Conservation (phyloP, 2,797 vertebrate species). For the Pipistrellus pygmaeus region DNA sequence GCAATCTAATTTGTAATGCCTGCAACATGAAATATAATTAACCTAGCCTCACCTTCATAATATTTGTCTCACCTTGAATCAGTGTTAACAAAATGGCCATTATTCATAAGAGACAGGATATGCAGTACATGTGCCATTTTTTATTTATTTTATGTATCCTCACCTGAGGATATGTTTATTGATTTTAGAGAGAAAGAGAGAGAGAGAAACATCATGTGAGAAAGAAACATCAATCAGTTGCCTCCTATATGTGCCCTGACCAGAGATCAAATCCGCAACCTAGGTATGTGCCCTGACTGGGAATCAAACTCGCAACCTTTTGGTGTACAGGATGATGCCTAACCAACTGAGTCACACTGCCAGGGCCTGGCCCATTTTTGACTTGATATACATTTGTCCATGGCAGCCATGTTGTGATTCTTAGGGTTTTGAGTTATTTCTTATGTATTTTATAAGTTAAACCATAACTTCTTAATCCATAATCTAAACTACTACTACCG, state of each 20-base stretch:
- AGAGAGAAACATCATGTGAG: not conserved
- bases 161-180: not conserved
- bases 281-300: not conserved
- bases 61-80: conserved; percentile 57
- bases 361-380: not conserved
- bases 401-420: not conserved
- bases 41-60: conserved; percentile 26
- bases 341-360: not conserved
- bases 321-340: not conserved
- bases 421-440: not conserved
- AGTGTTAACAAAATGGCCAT: conserved; percentile 41
- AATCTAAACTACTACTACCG: not conserved
- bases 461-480: not conserved
- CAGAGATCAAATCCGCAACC: not conserved
- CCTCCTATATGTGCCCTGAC: not conserved
- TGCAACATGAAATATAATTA: conserved; percentile 64
- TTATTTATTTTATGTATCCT: not conserved
- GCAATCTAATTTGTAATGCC: conserved; percentile 16
- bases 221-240: not conserved
- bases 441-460: not conserved
- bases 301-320: not conserved
- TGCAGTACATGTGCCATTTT: not conserved
- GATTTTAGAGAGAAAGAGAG: not conserved
- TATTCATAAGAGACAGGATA: conserved; percentile 41
- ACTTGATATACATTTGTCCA: not conserved